Percentiles rank a stretch among this genome's conserved stretches.
phyloP scores from a whole-genome alignment of 2,113 vertebrate species.

The Balaenoptera acutorostrata region DNA sequence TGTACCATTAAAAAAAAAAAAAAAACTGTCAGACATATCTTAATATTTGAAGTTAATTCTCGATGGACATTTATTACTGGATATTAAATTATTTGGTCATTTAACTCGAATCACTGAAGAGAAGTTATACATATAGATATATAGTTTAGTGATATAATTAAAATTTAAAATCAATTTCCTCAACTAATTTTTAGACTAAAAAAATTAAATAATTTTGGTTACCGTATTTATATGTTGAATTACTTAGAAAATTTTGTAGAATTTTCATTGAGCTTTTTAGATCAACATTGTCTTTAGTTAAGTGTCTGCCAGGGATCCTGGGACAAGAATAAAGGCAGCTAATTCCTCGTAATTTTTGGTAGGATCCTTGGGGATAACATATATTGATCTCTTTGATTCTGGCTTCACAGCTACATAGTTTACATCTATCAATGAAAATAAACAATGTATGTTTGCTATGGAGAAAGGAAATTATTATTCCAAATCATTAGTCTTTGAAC shows the following conservation, averaged over 20 bases:
- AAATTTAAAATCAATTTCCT: neutral
- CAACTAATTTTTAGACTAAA: neutral
- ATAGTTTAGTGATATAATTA: neutral
- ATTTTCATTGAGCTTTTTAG: neutral
- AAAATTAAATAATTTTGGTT: neutral
- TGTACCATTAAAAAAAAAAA: neutral
- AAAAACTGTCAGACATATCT: neutral
- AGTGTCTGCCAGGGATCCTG: neutral
- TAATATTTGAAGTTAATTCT: neutral
- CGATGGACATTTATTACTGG: neutral
- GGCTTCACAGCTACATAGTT: neutral
- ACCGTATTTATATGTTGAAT: neutral
- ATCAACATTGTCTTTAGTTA: neutral
- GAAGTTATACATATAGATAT: neutral
- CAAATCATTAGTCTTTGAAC: neutral
- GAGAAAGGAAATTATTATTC: neutral
- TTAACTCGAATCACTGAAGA: neutral
- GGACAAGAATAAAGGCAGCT: no score
- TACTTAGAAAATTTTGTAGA: neutral
- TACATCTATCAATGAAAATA: neutral
- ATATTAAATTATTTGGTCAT: neutral
- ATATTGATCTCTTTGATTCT: neutral
- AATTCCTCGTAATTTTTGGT: neutral
- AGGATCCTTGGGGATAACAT: neutral
- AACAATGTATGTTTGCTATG: rapidly evolving